Evolutionary conservation across 30 jellyfish, hydroid and myxozoan species (phyloP), one percentile per base, ranked within the genome.

Genomic region (Aurelia coerulea): DNA sequence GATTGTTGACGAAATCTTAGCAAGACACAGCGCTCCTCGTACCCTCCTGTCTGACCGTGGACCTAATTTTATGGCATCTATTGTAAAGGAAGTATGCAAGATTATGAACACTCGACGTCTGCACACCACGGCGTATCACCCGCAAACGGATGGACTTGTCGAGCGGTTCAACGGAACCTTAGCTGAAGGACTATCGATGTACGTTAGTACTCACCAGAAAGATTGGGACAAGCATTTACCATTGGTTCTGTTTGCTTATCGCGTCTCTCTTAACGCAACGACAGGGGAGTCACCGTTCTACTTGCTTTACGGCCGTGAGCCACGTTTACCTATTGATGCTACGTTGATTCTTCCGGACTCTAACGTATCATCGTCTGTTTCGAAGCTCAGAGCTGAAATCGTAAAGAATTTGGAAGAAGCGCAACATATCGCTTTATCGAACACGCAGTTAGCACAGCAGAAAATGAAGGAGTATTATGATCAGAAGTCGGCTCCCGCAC

Each of bases 201-300:
- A 70, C 51, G 86, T 72, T 34, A 79, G 87, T 77, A 19, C 77
- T 33, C 86, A 80, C 50, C 90, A 78, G 73, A 80, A 80, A 31
- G 90, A 80, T 31, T 80, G 81, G 90, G 90, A 80, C 81, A 35
- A 80, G 32, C 81, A 65, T 51, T 29, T 80, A 39, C 90, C 76
- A 29, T 32, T 63, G 59, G 46, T 78, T 58, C 78, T 78, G 32
- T 78, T 78, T 62, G 88, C 91, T 19, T 76, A 76, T 60, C 86
- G 92, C 16, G 92, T 70, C 3, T 35, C 92, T 2, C 80, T 88
- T 0, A 59, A 83, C 46, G 86, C 92, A n/a, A 35, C 79, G 12
- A 83, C 88, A 5, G 77, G 70, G 2, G 80, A 83, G 34, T 83
- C 88, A 33, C 92, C 92, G 32, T 83, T 83, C 73, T 72, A 83